Percentiles rank a stretch among this genome's conserved stretches.
Conservation (phyloP, 1,140 invertebrate genomes). For the Notospermus geniculatus region DNA sequence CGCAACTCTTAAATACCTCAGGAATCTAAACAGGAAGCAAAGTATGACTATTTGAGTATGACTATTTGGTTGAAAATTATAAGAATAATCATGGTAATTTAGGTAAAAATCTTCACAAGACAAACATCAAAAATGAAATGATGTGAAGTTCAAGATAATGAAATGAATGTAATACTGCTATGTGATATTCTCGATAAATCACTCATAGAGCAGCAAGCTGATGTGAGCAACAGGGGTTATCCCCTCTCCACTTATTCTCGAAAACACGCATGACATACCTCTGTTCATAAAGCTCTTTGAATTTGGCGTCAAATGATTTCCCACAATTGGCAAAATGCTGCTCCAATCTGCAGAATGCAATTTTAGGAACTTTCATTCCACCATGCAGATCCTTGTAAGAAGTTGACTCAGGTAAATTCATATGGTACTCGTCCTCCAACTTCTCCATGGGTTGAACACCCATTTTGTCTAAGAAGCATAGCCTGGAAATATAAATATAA, state of each 20-base stretch:
- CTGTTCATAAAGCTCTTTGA: background rate
- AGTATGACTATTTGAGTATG: too few species aligned
- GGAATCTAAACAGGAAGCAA: constrained; percentile 4
- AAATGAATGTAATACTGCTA: too few species aligned
- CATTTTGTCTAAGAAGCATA: too few species aligned
- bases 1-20: background rate
- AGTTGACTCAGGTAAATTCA: background rate
- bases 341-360: background rate
- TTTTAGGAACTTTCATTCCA: background rate
- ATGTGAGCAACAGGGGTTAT: too few species aligned
- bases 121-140: too few species aligned
- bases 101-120: background rate
- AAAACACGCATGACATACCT: background rate
- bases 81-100: background rate
- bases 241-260: too few species aligned
- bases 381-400: background rate
- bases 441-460: too few species aligned
- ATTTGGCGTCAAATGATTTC: background rate
- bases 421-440: background rate
- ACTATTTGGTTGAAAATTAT: too few species aligned
- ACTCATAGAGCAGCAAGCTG: too few species aligned
- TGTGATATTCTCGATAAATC: too few species aligned
- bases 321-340: background rate
- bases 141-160: too few species aligned
- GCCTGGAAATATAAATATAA: too few species aligned